Evolutionary conservation across 1,140 invertebrate species (phyloP).

Genomic region (Scaptomyza graminum): DNA sequence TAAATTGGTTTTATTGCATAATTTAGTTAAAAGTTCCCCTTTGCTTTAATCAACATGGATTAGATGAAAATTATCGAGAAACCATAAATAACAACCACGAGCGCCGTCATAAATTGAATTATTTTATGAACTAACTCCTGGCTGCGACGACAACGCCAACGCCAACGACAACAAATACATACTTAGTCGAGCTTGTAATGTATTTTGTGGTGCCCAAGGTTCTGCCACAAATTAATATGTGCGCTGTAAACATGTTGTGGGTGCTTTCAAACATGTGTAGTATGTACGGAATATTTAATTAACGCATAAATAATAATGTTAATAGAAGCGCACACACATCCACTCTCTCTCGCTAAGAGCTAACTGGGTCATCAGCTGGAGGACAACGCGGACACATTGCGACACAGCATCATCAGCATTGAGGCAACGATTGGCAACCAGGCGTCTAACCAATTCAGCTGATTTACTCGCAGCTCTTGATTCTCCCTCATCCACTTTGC

Average conservation of each 20-base stretch:
- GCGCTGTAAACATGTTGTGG: conserved; percentile 36
- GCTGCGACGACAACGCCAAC: no score
- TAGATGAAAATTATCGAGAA: conserved; percentile 12
- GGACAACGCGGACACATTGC: neutral
- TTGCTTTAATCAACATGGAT: neutral
- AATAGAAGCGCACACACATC: conserved; percentile 24
- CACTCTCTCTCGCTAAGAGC: neutral
- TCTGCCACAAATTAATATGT: conserved; percentile 27
- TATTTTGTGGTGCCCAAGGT: conserved; percentile 25
- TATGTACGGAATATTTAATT: conserved; percentile 65
- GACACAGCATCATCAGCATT: conserved; percentile 6
- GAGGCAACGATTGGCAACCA: conserved; percentile 31
- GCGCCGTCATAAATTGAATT: conserved; percentile 35
- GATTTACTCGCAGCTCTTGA: neutral
- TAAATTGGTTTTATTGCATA: no score
- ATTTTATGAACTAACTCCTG: conserved; percentile 39
- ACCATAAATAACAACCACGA: conserved; percentile 18
- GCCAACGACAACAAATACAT: no score
- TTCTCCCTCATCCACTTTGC: neutral
- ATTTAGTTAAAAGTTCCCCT: no score
- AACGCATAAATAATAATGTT: conserved; percentile 65
- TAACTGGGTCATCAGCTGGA: conserved; percentile 63
- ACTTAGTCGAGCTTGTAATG: conserved; percentile 13
- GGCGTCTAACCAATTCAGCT: conserved; percentile 27
- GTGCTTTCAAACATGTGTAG: conserved; percentile 50